Evolutionary conservation across 2,888 invertebrate genomes (phyloP), one percentile per base, ranked within the genome.

Genomic region (Melipona bicolor): DNA sequence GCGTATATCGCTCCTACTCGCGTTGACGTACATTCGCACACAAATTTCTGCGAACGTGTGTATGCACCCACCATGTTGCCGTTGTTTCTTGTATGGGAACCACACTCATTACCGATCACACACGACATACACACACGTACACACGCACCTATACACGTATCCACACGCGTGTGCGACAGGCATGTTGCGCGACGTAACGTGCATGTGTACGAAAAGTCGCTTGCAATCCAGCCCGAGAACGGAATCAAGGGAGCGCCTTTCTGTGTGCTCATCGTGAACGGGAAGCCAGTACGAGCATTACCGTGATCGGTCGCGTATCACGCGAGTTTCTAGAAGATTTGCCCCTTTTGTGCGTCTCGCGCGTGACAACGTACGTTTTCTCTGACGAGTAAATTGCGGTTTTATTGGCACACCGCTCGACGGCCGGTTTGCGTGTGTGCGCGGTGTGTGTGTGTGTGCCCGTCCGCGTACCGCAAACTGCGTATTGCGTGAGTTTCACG

Each of bases 231-330:
- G 71, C 27, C 27, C 83, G 87, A 73, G 86, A 72, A 86, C 77
- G 81, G 81, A 87, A 83, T 72, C 84, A 74, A 85, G 90, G 83
- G 85, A 89, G 88, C 83, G 85, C 85, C 85, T 84, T 82, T 81
- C 79, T 81, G 80, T 75, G 77, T 72, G 71, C 78, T 69, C 81
- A 72, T 74, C 76, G 81, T 50, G 83, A 77, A 79, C 84, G 67
- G 72, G 61, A 70, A 85, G 76, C 68, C 72, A 77, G 85, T 77
- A 74, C 74, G 67, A 72, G 67, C 74, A 71, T 72, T 64, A 62
- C 67, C 80, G 72, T 78, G 81, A 81, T 84, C 81, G 79, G 81
- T 50, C 80, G 76, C 73, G 73, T 80, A 73, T 76, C 65, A 87
- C 78, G 74, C 78, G 83, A 83, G 83, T 79, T 79, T 79, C 76